Percentiles rank a stretch among this genome's conserved stretches.
Conservation (phyloP, 2,113 vertebrate genomes). For the Papio anubis region DNA sequence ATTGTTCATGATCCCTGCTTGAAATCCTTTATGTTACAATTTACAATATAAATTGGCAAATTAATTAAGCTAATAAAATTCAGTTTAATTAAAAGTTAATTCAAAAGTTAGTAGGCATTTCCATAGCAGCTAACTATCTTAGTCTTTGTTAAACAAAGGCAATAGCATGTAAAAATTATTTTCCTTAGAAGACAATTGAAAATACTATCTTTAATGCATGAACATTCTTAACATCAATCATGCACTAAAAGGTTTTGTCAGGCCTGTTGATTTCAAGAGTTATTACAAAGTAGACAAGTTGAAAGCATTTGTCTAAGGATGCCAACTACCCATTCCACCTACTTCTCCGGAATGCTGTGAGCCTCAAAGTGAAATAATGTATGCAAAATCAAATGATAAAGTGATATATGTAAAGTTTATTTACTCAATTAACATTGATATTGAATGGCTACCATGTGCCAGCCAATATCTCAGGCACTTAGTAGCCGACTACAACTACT, state of each 20-base stretch:
- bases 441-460: not conserved
- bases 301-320: slow-evolving; percentile 72
- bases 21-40: not conserved
- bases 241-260: slow-evolving; percentile 71
- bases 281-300: slow-evolving; percentile 68
- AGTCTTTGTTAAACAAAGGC: slow-evolving; percentile 64
- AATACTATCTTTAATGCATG: slow-evolving; percentile 55
- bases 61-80: slow-evolving; percentile 37
- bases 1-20: not conserved
- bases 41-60: not conserved
- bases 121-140: not conserved
- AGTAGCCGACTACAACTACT: not conserved
- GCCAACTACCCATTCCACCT: slow-evolving; percentile 44
- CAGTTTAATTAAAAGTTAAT: not conserved
- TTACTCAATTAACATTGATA: slow-evolving; percentile 39
- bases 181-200: slow-evolving; percentile 62
- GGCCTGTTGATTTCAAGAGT: slow-evolving; percentile 71
- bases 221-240: slow-evolving; percentile 68
- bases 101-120: slow-evolving; percentile 13
- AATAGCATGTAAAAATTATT: slow-evolving; percentile 44
- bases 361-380: slow-evolving; percentile 22
- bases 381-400: slow-evolving; percentile 48
- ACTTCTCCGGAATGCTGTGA: not conserved
- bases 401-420: slow-evolving; percentile 35
- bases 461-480: not conserved